phyloP scores from a whole-genome alignment of 35 echinoderm and acorn worm species.

The Acanthaster planci region DNA sequence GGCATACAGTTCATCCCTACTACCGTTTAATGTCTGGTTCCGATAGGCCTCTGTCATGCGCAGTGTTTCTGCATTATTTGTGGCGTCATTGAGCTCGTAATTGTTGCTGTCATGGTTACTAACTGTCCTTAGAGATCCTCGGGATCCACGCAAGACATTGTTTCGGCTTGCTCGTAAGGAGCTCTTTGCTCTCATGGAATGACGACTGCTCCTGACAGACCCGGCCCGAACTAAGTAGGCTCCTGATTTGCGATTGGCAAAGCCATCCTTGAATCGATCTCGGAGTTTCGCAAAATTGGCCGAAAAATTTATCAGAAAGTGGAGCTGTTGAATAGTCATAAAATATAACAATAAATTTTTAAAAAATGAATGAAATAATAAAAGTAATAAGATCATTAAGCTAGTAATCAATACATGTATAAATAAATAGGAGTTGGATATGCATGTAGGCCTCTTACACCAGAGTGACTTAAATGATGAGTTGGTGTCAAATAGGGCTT shows the following conservation, averaged over 20 bases:
- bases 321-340: slow-evolving; percentile 43
- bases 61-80: slow-evolving; percentile 4
- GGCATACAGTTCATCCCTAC: background rate
- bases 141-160: slow-evolving; percentile 20
- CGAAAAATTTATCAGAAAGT: slow-evolving; percentile 72
- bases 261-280: slow-evolving; percentile 82
- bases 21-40: background rate
- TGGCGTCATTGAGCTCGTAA: background rate
- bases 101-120: slow-evolving; percentile 10
- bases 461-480: background rate
- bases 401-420: no score
- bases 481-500: no score
- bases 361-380: no score
- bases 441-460: no score
- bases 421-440: no score
- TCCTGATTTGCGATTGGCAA: slow-evolving; percentile 66
- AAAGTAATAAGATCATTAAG: no score
- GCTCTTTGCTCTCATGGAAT: slow-evolving; percentile 19
- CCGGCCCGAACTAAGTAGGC: slow-evolving; percentile 61
- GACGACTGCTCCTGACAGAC: slow-evolving; percentile 52
- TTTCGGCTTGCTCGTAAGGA: slow-evolving; percentile 53
- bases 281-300: slow-evolving; percentile 92
- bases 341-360: no score
- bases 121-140: background rate
- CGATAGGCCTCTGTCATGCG: slow-evolving; percentile 20